Evolutionary conservation across 2,888 invertebrate genomes (phyloP), one percentile per base, ranked within the genome.

Genomic region (Empis livida): DNA sequence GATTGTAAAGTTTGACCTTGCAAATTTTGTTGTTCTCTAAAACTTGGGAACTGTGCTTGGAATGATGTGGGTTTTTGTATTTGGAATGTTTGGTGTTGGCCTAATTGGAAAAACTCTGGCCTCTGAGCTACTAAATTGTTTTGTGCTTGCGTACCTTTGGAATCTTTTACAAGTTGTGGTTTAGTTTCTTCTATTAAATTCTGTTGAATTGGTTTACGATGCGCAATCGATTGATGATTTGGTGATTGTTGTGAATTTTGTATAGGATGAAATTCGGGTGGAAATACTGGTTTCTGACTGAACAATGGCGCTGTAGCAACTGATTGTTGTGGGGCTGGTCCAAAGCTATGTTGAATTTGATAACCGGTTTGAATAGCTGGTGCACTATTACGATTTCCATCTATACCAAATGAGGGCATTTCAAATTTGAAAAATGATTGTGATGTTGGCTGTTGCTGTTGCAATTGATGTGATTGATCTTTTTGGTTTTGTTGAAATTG

Each of bases 391-490:
- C 52, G 47, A 32, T 44, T 49, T 10, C 49, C 50, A 30, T 53
- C 53, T 10, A 47, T 49, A 38, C 49, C 48, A 31, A 49, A 56
- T 20, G 46, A 32, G 35, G 67, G 67, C 67, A 68, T 68, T 55
- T 67, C 67, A 50, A 67, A 67, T 48, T 67, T 67, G 49, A 67
- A 68, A 55, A 67, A 67, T 2, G 67, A 68, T 49, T 67, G 66
- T 2, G 68, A 67, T 3, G 68, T 65, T 5, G 67, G 68, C 47
- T 64, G 64, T 45, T 49, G 56, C 40, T 53, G 52, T 27, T 54
- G 49, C 15, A 61, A 61, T 8, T 60, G 56, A 30, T 60, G 49
- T 0, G 59, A 53, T 42, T 60, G 53, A 2, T 58, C 53, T 44
- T 59, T 61, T 10, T 57, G 56, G 8, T 53, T 49, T 47, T 54